Percentiles rank a stretch among this genome's conserved stretches.
Conservation (phyloP, 2,797 vertebrate species). For the Poecilia velifera region DNA sequence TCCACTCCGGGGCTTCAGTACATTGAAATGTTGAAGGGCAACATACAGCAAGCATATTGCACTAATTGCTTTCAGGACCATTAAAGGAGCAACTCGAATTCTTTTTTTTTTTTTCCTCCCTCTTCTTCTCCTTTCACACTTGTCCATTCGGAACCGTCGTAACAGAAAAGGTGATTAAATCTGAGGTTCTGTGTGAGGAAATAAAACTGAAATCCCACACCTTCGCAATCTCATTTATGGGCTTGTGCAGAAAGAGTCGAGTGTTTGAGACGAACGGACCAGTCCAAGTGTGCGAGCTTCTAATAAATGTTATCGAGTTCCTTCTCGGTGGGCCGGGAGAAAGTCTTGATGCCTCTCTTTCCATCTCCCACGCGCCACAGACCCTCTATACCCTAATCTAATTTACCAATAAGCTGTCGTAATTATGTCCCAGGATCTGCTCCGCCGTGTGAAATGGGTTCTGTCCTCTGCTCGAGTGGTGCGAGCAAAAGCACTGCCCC, state of each 20-base stretch:
- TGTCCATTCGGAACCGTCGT: not conserved
- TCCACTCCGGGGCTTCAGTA: constrained; percentile 4
- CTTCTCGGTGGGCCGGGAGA: not conserved
- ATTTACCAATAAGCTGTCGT: constrained; percentile 74
- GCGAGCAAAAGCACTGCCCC: constrained; percentile 60
- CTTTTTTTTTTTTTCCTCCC: not conserved
- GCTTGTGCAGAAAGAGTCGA: not conserved
- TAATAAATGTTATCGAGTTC: not conserved
- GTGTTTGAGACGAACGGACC: not conserved
- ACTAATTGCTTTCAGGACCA: constrained; percentile 23
- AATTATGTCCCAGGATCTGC: constrained; percentile 74
- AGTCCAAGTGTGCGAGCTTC: constrained; percentile 1
- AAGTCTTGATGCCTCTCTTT: constrained; percentile 20
- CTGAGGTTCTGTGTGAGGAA: not conserved
- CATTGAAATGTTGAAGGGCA: constrained; percentile 11
- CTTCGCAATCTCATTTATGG: not conserved
- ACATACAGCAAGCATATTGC: not conserved
- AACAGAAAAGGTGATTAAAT: not conserved
- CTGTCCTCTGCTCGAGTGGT: constrained; percentile 65
- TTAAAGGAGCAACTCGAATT: not conserved
- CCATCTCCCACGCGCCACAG: constrained; percentile 48
- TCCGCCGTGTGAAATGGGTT: constrained; percentile 62
- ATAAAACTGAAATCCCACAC: constrained; percentile 1
- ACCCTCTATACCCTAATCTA: constrained; percentile 64
- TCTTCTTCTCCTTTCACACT: not conserved